phyloP scores from a whole-genome alignment of 2,888 invertebrate species.

The Ormia ochracea region DNA sequence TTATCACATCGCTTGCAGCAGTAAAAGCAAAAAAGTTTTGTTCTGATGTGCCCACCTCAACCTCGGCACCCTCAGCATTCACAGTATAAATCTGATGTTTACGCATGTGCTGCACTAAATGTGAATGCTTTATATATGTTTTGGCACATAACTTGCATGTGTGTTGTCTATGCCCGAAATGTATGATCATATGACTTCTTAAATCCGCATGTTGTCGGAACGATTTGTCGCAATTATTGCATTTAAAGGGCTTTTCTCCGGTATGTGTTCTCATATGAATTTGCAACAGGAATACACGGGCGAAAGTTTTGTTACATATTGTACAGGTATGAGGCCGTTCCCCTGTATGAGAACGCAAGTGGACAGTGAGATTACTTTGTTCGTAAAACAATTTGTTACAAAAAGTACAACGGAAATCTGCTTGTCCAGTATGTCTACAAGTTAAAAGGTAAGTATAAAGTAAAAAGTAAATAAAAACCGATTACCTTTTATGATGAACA shows the following conservation, averaged over 20 bases:
- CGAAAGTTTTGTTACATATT: slow-evolving; percentile 71
- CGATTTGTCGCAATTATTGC: slow-evolving; percentile 86
- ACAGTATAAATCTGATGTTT: slow-evolving; percentile 18
- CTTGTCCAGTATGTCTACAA: slow-evolving; percentile 70
- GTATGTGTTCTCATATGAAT: slow-evolving; percentile 76
- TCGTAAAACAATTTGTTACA: slow-evolving; percentile 72
- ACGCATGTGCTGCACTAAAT: slow-evolving; percentile 60
- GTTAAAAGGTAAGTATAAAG: not conserved
- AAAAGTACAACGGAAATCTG: slow-evolving; percentile 70
- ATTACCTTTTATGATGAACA: slow-evolving; percentile 69
- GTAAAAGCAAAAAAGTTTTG: not conserved
- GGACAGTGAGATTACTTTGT: slow-evolving; percentile 71
- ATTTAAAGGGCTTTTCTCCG: slow-evolving; percentile 79
- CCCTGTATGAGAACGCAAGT: slow-evolving; percentile 72
- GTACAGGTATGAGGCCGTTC: slow-evolving; percentile 73
- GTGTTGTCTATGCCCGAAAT: slow-evolving; percentile 71
- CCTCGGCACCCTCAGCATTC: not conserved
- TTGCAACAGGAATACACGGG: slow-evolving; percentile 75
- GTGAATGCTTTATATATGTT: slow-evolving; percentile 69
- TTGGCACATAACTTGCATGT: slow-evolving; percentile 69
- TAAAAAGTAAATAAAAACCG: not conserved
- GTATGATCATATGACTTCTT: slow-evolving; percentile 77
- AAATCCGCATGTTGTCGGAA: slow-evolving; percentile 78
- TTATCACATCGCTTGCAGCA: not conserved
- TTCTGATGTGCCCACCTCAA: not conserved